Base-by-base conservation (phyloP, 92 coral and sea anemone species). In the Diadumene lineata region DNA sequence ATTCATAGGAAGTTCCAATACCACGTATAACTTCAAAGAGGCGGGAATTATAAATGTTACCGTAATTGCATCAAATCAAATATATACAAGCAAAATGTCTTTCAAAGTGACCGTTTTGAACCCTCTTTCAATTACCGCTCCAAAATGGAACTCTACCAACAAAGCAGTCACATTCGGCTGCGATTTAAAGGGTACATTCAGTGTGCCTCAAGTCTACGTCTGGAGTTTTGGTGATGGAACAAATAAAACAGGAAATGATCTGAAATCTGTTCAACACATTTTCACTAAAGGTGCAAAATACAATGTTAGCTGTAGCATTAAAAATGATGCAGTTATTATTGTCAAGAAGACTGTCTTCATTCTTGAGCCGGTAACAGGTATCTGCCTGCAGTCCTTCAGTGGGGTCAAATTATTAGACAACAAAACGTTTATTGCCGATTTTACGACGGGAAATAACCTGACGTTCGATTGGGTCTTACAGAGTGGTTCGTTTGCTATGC, bases 211-310 rank as follows among this genome's bases (percentile, higher is more conserved):
- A 24, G 55, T 53, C 15, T 91, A 76, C 64, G 38, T 27, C 27
- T 94, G 94, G 94, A 78, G 87, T 48, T 89, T 77, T 72, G 97
- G 93, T 0, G 96, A 94, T 60, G 96, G 97, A 19, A 56, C 72
- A 2, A 43, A 19, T 26, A 70, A 60, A 43, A 34, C 64, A 23
- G 85, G 79, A 53, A 0, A 31, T 17, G 48, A 75, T 32, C 69
- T 73, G 0, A 74, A 51, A 10, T 69, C 56, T 8, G 89, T 84
- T 11, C 56, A 79, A n/a, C 84, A 94, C 72, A 66, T 69, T 6
- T 94, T 71, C 66, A 25, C 78, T 16, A 81, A 60, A 43, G 92
- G 92, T 34, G 94, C 87, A 1, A 70, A 28, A 9, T 83, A 74
- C 27, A 67, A 21, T 7, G 55, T 92, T 22, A 73, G 88, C 16